Conservation (phyloP, 2,888 invertebrate genomes). For the Drosophila mettleri region DNA sequence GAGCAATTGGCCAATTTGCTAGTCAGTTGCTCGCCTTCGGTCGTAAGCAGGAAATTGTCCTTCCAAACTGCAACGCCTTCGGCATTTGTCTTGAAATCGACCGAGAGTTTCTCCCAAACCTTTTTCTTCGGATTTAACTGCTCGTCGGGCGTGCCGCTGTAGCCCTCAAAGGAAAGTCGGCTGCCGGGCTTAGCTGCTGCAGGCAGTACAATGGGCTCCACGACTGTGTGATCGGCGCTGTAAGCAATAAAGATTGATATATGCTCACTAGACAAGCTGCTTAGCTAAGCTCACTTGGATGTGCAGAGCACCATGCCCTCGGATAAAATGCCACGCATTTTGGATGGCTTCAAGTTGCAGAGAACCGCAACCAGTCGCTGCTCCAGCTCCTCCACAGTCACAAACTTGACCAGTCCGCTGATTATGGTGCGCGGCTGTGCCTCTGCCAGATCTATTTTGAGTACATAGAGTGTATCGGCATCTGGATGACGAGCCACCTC, state of each 20-base stretch:
- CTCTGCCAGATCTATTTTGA: constrained; percentile 96
- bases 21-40: constrained; percentile 90
- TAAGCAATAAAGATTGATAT: not conserved
- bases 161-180: constrained; percentile 92
- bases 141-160: constrained; percentile 92
- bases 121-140: constrained; percentile 98
- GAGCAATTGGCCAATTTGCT: constrained; percentile 92
- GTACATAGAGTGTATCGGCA: constrained; percentile 96
- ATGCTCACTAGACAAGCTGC: too few relatives aligned
- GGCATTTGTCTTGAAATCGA: constrained; percentile 90
- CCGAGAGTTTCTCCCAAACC: constrained; percentile 95
- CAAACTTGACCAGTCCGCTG: constrained; percentile 96
- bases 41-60: constrained; percentile 90
- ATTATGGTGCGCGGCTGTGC: constrained; percentile 89
- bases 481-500: constrained; percentile 95
- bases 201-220: constrained; percentile 94
- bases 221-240: constrained; percentile 91
- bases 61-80: constrained; percentile 93
- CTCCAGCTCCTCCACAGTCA: constrained; percentile 95
- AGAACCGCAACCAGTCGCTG: constrained; percentile 95
- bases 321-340: constrained; percentile 96
- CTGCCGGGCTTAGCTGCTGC: constrained; percentile 92
- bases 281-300: constrained; percentile 87
- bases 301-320: constrained; percentile 98
- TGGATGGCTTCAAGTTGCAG: constrained; percentile 98